These are phyloP conservation scores for Anableps anableps DNA, from an alignment of 2,797 vertebrate species.

Conservation along the genomic window DNA sequence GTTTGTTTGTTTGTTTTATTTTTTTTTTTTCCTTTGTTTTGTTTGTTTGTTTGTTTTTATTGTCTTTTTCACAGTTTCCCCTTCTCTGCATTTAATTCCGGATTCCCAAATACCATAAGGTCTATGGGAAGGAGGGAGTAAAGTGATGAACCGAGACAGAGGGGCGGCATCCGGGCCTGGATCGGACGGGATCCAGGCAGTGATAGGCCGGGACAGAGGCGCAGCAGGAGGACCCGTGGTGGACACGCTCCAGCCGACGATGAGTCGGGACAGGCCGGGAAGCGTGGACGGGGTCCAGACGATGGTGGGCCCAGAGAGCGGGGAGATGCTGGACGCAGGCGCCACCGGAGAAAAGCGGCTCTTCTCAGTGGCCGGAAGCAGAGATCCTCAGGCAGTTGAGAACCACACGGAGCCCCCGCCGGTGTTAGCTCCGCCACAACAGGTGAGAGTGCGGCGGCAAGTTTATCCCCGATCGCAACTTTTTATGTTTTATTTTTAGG, in stretches of 20 bases:
- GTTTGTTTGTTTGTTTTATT: not conserved
- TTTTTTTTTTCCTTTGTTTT: not conserved
- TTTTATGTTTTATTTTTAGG: too few relatives aligned
- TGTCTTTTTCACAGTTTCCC: not conserved
- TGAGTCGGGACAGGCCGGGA: conserved; percentile 84
- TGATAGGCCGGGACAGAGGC: conserved; percentile 86
- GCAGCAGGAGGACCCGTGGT: conserved; percentile 75
- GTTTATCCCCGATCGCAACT: not conserved
- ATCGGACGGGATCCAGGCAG: conserved; percentile 69
- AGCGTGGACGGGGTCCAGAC: conserved; percentile 69
- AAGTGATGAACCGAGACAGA: conserved; percentile 90
- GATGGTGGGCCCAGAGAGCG: conserved; percentile 79
- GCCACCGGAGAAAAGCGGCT: conserved; percentile 77
- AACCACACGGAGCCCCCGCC: conserved; percentile 83
- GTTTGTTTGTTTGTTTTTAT: not conserved
- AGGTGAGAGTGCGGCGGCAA: conserved; percentile 53
- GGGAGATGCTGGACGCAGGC: conserved; percentile 80
- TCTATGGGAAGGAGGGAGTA: conserved; percentile 69
- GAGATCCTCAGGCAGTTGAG: conserved; percentile 79
- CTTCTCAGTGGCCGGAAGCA: conserved; percentile 66
- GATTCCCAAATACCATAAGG: conserved; percentile 14
- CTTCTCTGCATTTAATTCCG: conserved; percentile 16
- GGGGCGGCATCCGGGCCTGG: conserved; percentile 76
- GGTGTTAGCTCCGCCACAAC: conserved; percentile 60
- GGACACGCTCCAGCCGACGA: conserved; percentile 70